These are phyloP conservation scores for Ditylenchus dipsaci DNA, from an alignment of 1,140 invertebrate genomes.

Conservation along the genomic window DNA sequence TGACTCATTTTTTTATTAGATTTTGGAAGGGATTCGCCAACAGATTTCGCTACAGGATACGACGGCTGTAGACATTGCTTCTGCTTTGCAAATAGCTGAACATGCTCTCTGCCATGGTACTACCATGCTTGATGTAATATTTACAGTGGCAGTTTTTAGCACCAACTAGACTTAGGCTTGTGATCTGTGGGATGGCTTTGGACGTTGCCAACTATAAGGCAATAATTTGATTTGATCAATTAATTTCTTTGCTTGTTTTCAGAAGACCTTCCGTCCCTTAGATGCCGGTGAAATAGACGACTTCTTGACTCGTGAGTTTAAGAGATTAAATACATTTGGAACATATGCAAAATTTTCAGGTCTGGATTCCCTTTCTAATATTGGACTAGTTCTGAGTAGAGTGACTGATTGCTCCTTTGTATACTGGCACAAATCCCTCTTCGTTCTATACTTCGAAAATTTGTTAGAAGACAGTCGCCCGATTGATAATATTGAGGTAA, in stretches of 20 bases:
- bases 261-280: conserved; percentile 57
- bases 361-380: conserved; percentile 61
- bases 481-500: not conserved
- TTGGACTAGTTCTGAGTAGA: conserved; percentile 61
- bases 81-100: conserved; percentile 41
- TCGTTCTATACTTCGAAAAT: conserved; percentile 72
- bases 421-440: conserved; percentile 75
- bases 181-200: conserved; percentile 58
- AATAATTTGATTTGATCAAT: conserved; percentile 3
- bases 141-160: no score
- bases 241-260: conserved; percentile 40
- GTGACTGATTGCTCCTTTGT: conserved; percentile 72
- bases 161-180: conserved; percentile 62
- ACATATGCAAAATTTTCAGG: conserved; percentile 39
- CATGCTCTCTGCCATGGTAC: conserved; percentile 64
- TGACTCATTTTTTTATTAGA: not conserved
- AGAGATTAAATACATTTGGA: conserved; percentile 63
- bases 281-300: conserved; percentile 32
- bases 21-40: conserved; percentile 56
- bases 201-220: conserved; percentile 47
- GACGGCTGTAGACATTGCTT: conserved; percentile 63
- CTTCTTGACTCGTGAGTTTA: not conserved
- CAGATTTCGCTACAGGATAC: conserved; percentile 58
- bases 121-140: no score
- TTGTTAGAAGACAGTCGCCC: conserved; percentile 64